Evolutionary conservation across 1,140 invertebrate genomes (phyloP), one percentile per base, ranked within the genome.

Genomic region (Artemia franciscana): DNA sequence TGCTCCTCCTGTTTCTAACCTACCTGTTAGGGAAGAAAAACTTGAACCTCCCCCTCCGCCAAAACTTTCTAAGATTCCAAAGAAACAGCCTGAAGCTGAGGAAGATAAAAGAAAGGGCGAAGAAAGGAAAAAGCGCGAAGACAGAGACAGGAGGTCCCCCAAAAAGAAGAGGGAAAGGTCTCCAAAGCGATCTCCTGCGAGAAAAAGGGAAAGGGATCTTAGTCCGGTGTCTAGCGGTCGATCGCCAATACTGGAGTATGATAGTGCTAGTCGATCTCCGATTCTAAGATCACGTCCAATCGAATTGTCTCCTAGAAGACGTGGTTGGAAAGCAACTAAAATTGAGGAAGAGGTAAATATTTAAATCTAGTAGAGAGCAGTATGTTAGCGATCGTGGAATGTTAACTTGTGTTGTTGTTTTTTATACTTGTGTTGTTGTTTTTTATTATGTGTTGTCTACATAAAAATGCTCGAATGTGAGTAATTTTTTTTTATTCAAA

Each of bases 1-100:
- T 18, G n/a, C n/a, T n/a, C n/a, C n/a, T n/a, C n/a, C n/a, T n/a
- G n/a, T n/a, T n/a, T n/a, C n/a, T n/a, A n/a, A n/a, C n/a, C n/a
- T n/a, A n/a, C n/a, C n/a, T n/a, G n/a, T n/a, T n/a, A n/a, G n/a
- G n/a, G n/a, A n/a, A n/a, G n/a, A n/a, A n/a, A n/a, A n/a, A n/a
- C n/a, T n/a, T n/a, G n/a, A n/a, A n/a, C n/a, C n/a, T n/a, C 39
- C 2, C 56, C 58, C 1, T 60, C 64, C 15, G 56, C 64, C 25
- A 28, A 62, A 27, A 24, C 27, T 59, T 58, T 3, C 26, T 39
- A 64, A 62, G 63, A 64, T 51, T 21, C 21, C 18, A 60, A 25
- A 23, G 28, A 24, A 24, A n/a, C 58, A 7, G 21, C 23, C n/a
- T 21, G 12, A 26, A 30, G 51, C 51, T 21, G 60, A 64, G 18